Percentiles rank a stretch among this genome's conserved stretches.
phyloP scores from a whole-genome alignment of 2,113 vertebrate species.

The Irena cyanogastra region DNA sequence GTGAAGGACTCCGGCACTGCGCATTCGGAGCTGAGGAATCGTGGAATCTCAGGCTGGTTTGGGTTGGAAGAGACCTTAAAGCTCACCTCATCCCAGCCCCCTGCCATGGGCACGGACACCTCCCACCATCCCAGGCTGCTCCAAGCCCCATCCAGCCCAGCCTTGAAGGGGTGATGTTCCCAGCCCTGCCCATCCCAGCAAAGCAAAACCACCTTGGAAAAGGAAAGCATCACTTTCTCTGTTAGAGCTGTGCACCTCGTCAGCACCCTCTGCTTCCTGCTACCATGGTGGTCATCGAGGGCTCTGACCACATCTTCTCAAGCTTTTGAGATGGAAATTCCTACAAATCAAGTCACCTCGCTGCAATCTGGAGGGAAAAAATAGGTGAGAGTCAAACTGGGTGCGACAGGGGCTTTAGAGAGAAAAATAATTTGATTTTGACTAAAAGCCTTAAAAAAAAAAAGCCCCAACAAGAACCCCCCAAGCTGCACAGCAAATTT shows the following conservation, averaged over 20 bases:
- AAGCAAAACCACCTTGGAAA: background rate
- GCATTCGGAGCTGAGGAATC: background rate
- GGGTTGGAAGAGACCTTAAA: background rate
- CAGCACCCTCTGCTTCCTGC: background rate
- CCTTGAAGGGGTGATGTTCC: background rate
- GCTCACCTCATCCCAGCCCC: background rate
- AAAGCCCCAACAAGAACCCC: accelerated
- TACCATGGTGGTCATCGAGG: accelerated
- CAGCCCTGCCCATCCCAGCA: background rate
- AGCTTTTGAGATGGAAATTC: background rate
- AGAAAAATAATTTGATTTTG: background rate
- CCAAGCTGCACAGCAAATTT: background rate
- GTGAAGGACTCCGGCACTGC: background rate
- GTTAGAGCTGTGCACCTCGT: background rate
- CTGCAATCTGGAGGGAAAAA: background rate
- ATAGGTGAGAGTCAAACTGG: background rate
- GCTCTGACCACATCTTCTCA: background rate
- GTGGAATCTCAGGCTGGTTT: background rate
- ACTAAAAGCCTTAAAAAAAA: background rate
- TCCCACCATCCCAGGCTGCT: background rate
- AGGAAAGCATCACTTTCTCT: background rate
- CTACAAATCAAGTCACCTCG: background rate
- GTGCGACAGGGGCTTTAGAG: background rate
- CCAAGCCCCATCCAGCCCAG: background rate
- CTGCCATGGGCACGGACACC: accelerated